Evolutionary conservation across 2,797 vertebrate genomes (phyloP).

Genomic region (Anabas testudineus): DNA sequence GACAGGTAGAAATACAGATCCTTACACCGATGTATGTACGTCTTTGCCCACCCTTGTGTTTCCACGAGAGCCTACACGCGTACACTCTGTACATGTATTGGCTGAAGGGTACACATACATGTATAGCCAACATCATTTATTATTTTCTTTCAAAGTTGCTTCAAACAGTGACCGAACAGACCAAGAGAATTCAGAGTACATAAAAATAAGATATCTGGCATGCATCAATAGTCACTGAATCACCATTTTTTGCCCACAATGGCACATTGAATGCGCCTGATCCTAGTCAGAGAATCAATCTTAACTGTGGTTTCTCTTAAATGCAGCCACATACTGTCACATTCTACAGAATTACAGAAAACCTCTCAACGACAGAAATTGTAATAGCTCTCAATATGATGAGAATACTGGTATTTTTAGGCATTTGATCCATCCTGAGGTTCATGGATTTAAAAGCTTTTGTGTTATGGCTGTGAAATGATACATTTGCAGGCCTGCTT

Average conservation of each 20-base stretch:
- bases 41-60: conserved; percentile 4
- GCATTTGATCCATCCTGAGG: conserved; percentile 84
- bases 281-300: conserved; percentile 74
- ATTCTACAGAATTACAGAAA: conserved; percentile 77
- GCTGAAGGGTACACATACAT: conserved; percentile 53
- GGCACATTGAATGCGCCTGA: conserved; percentile 51
- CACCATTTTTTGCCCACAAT: conserved; percentile 49
- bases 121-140: conserved; percentile 23
- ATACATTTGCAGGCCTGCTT: conserved; percentile 89
- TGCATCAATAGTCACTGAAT: conserved; percentile 68
- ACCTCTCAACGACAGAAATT: conserved; percentile 74
- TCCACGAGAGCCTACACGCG: conserved; percentile 5
- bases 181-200: conserved; percentile 19
- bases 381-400: conserved; percentile 79
- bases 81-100: conserved; percentile 34
- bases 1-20: conserved; percentile 47
- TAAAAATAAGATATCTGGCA: conserved; percentile 56
- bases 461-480: conserved; percentile 86
- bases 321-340: conserved; percentile 78
- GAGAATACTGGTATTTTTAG: conserved; percentile 83
- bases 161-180: conserved; percentile 42
- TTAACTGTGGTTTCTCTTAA: conserved; percentile 73
- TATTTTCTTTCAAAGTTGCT: conserved; percentile 28
- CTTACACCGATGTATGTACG: conserved; percentile 14
- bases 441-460: conserved; percentile 85